Base-by-base conservation (phyloP, 2,888 invertebrate genomes). In the Sesamia inferens region DNA sequence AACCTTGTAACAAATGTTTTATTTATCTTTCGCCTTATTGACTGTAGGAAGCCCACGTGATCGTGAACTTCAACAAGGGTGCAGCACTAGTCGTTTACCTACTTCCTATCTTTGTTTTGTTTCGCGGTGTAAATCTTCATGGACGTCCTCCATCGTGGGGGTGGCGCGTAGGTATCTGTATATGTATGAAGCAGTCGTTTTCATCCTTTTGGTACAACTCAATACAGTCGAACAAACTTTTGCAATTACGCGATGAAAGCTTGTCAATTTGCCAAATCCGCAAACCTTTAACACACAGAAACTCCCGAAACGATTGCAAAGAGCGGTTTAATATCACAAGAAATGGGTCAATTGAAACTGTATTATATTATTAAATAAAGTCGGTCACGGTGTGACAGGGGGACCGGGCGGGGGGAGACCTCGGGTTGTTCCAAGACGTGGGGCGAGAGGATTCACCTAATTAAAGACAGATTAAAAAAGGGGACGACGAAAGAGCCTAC, bases 401-500 rank as follows among this genome's bases (percentile, higher is more conserved):
- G 54, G 22, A 24, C 57, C 24, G 1, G 14, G 57, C 8, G 51
- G 7, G 31, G 42, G 0, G 1, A 31, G 31, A 3, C 31, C 2
- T n/a, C 0, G 0, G 42, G 11, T 42, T 8, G 48, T 48, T 19
- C 0, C n/a, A 64, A 73, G 74, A 55, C 31, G 67, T 42, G 63
- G 13, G n/a, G 48, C 0, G 31, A 31, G 55, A 42, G 54, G 58
- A 57, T 65, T 71, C 68, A 68, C 69, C 67, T 85, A 76, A 83
- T 85, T 79, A 83, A 79, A 83, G 73, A 72, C 71, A 83, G 68
- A 85, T 85, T 85, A 31, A 76, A 83, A 83, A 85, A 76, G 67
- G 62, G 64, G 64, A 63, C 59, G 58, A 55, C 54, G 62, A 78
- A 55, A 63, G 76, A 71, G 58, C 57, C 72, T 76, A 44, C 63